Conservation (phyloP, 2,888 invertebrate genomes). For the Pyrrhia umbra region DNA sequence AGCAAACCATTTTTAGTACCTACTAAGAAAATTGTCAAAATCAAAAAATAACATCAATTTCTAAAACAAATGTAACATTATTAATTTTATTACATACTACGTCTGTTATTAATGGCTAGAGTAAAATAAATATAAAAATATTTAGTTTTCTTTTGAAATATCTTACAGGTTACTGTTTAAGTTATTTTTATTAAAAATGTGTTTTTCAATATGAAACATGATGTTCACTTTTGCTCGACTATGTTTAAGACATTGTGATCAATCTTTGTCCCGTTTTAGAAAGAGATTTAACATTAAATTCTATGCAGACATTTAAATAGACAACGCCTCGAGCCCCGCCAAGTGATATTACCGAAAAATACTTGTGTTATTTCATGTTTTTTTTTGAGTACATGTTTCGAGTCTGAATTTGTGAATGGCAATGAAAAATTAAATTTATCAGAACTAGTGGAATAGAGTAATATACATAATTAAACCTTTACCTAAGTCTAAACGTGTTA, state of each 20-base stretch:
- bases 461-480: too few relatives aligned
- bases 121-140: conserved; percentile 4
- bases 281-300: conserved; percentile 31
- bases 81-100: background rate
- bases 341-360: too few relatives aligned
- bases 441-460: too few relatives aligned
- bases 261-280: conserved; percentile 41
- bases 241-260: conserved; percentile 25
- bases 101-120: background rate
- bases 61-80: background rate
- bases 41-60: background rate
- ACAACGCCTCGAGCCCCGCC: background rate
- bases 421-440: too few relatives aligned
- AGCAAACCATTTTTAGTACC: too few relatives aligned
- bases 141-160: too few relatives aligned
- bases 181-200: too few relatives aligned
- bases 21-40: background rate
- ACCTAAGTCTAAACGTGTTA: too few relatives aligned
- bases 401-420: too few relatives aligned
- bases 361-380: too few relatives aligned
- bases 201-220: conserved; percentile 47
- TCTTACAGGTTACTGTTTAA: too few relatives aligned
- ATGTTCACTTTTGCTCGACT: conserved; percentile 11
- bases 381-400: too few relatives aligned
- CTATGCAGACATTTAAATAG: conserved; percentile 24